phyloP scores from a whole-genome alignment of 2,888 invertebrate genomes.

The Apodemia zela region DNA sequence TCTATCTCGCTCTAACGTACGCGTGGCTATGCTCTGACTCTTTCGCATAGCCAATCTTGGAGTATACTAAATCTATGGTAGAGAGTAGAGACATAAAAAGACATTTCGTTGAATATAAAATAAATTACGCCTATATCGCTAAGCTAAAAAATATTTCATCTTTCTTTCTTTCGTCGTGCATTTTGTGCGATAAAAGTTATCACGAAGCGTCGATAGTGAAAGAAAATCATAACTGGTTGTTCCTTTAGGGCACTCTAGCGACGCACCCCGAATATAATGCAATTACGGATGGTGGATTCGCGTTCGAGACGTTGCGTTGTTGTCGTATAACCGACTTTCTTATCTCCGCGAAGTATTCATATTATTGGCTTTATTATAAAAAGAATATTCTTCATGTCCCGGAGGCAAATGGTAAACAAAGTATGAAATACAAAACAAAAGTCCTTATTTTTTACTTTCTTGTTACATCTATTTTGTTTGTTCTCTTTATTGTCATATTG shows the following conservation, averaged over 20 bases:
- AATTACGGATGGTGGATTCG: slow-evolving; percentile 20
- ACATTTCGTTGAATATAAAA: not conserved
- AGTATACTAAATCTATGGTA: no score
- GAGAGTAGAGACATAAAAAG: no score
- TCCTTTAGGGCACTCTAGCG: slow-evolving; percentile 17
- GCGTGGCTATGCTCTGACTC: no score
- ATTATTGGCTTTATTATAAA: slow-evolving; percentile 17
- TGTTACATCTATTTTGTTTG: not conserved
- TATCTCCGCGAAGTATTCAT: slow-evolving; percentile 16
- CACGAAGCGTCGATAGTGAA: slow-evolving; percentile 19
- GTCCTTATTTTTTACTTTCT: not conserved
- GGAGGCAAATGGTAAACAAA: slow-evolving; percentile 12
- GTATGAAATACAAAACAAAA: slow-evolving; percentile 12
- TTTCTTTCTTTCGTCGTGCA: not conserved
- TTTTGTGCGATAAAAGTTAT: slow-evolving; percentile 17
- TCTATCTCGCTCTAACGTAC: no score
- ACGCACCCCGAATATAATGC: slow-evolving; percentile 21
- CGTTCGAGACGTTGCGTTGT: not conserved
- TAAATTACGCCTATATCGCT: not conserved
- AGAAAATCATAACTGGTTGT: slow-evolving; percentile 20
- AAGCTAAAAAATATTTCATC: not conserved
- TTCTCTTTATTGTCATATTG: not conserved
- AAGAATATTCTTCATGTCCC: slow-evolving; percentile 10
- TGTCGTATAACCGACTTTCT: slow-evolving; percentile 17
- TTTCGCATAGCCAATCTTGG: no score